Percentiles rank a stretch among this genome's conserved stretches.
Conservation (phyloP, 2,113 vertebrate species). For the Podarcis muralis region DNA sequence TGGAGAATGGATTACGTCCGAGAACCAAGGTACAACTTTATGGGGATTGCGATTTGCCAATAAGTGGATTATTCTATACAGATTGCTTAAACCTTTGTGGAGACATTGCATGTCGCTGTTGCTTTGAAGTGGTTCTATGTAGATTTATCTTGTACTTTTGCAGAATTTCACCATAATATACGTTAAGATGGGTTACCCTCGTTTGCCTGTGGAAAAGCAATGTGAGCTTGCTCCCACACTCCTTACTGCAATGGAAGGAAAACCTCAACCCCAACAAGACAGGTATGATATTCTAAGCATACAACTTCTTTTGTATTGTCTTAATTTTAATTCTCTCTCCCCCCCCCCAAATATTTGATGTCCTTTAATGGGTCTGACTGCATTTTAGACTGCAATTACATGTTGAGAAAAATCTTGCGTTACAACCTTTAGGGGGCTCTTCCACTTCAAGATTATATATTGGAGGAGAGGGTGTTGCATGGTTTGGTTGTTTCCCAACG, state of each 20-base stretch:
- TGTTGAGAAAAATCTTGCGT: background rate
- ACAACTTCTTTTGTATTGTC: background rate
- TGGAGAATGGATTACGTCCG: no score
- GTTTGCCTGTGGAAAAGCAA: conserved; percentile 92
- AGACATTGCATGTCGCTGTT: background rate
- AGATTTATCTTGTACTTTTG: conserved; percentile 30
- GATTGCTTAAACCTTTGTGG: background rate
- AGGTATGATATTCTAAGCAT: conserved; percentile 77
- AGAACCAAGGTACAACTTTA: no score
- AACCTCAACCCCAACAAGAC: conserved; percentile 96
- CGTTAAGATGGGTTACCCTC: conserved; percentile 98
- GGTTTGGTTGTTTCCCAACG: background rate
- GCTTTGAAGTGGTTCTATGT: background rate
- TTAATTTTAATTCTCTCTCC: background rate
- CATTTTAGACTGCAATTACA: background rate
- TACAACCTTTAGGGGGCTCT: background rate
- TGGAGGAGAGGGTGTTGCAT: background rate
- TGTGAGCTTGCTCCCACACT: conserved; percentile 96
- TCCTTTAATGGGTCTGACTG: background rate
- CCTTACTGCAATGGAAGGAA: conserved; percentile 98
- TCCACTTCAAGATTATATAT: background rate
- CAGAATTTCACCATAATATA: conserved; percentile 99
- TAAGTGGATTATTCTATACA: background rate
- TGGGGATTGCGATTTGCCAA: background rate
- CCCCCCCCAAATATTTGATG: background rate